These are phyloP conservation scores for Torymus tubicola DNA, from an alignment of 2,888 invertebrate genomes.

Conservation along the genomic window DNA sequence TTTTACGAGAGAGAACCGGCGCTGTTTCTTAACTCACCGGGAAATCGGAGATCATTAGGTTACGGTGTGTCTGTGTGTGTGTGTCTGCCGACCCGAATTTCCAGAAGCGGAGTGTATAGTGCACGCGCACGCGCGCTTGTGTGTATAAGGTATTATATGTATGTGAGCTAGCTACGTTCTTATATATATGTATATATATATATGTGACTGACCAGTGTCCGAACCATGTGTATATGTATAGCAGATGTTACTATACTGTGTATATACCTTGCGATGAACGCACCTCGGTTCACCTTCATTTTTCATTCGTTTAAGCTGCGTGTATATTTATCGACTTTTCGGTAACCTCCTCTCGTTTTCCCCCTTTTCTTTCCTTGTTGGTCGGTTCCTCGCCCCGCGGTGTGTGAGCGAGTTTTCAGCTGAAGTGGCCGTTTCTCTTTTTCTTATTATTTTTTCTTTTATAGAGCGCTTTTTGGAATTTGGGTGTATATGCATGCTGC, in stretches of 20 bases:
- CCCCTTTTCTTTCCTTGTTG: background rate
- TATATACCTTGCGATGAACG: too few relatives aligned
- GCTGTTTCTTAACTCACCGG: constrained; percentile 40
- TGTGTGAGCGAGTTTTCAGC: too few relatives aligned
- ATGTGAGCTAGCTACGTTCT: background rate
- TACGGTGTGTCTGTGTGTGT: too few relatives aligned
- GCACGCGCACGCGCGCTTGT: background rate
- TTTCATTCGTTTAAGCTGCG: constrained; percentile 51
- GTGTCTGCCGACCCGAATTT: constrained; percentile 44
- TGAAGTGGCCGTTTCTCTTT: too few relatives aligned
- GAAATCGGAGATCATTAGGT: constrained; percentile 52
- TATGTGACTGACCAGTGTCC: constrained; percentile 21
- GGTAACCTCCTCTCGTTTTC: constrained; percentile 1
- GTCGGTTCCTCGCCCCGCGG: background rate
- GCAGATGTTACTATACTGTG: too few relatives aligned
- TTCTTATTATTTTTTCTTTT: too few relatives aligned
- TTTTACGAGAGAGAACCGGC: constrained; percentile 27
- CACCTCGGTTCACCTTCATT: constrained; percentile 44
- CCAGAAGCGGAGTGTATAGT: constrained; percentile 2
- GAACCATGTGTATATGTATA: background rate
- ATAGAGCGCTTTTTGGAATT: too few relatives aligned
- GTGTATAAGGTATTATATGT: background rate
- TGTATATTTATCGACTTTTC: constrained; percentile 40
- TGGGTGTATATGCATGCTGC: too few relatives aligned
- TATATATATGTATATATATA: too few relatives aligned